Percentiles rank a stretch among this genome's conserved stretches.
Conservation (phyloP, 2,797 vertebrate genomes). For the Orientallactaga sibirica region DNA sequence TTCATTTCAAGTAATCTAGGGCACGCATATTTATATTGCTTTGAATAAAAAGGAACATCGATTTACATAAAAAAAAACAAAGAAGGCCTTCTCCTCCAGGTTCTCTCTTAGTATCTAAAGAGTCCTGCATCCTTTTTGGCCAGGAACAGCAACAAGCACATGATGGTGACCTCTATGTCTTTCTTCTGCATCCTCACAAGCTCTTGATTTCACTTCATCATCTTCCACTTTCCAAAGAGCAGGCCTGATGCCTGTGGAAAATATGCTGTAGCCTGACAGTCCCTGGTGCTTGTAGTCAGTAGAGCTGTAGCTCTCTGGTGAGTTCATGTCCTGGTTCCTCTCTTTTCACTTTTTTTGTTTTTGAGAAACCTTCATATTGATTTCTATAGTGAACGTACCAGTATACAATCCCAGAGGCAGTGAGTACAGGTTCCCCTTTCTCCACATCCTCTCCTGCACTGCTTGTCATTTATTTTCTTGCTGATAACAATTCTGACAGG, state of each 20-base stretch:
- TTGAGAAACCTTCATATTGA: no score
- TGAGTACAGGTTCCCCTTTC: no score
- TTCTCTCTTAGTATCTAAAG: conserved; percentile 92
- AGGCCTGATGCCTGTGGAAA: background rate
- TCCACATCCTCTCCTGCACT: no score
- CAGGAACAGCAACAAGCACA: background rate
- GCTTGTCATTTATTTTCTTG: no score
- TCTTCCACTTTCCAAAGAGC: background rate
- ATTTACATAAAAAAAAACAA: conserved; percentile 86
- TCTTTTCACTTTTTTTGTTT: no score
- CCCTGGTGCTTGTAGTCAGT: background rate
- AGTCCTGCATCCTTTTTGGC: conserved; percentile 81
- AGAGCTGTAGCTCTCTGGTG: background rate
- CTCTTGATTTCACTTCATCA: background rate
- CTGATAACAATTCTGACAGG: no score
- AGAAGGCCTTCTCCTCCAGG: conserved; percentile 93
- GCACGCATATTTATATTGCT: no score
- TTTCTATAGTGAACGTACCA: no score
- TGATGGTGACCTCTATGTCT: background rate
- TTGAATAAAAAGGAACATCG: no score
- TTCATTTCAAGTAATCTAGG: no score
- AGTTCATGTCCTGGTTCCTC: background rate
- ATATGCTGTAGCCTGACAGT: background rate
- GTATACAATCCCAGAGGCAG: no score
- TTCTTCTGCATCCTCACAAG: background rate